Base-by-base conservation (phyloP, 2,888 invertebrate species). In the Apoda limacodes region DNA sequence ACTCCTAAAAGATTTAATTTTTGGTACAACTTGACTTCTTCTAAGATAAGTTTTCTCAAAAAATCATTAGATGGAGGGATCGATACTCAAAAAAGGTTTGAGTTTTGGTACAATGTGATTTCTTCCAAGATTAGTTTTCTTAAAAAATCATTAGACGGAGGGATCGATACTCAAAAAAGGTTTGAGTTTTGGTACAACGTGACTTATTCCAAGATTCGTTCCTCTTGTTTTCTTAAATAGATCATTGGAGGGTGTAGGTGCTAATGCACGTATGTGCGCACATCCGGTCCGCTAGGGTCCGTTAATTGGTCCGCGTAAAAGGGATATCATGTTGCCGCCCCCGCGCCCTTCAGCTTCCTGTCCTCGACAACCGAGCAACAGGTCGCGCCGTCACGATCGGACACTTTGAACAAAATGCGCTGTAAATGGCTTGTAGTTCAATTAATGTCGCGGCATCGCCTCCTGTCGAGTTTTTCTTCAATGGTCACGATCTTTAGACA, bases 251-350 rank as follows among this genome's bases (percentile, higher is more conserved):
- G 76, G 61, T 64, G 52, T 54, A 78, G 76, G 78, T 78, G 78
- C 65, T 78, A 78, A 78, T 78, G 76, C 60, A 57, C 62, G 55
- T 63, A 61, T 67, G 63, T 69, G 68, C 59, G 58, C 55, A 64
- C 67, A 67, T 80, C 80, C 80, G 80, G 78, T 71, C 76, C 63
- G 55, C 50, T 46, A 59, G 63, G 64, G 72, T 69, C 71, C 69
- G 74, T 78, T 80, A 78, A 80, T 80, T 76, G 80, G 71, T 65
- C 66, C 57, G 63, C 69, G 74, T 80, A 78, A 80, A 78, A 80
- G 80, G 76, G 76, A 78, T 80, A 74, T 74, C 80, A 66, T 80
- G 80, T 78, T 69, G 55, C 59, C 45, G 55, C 50, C 53, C 51
- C 54, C 48, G 48, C 49, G 51, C 43, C 50, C 50, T n/a, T n/a